Conservation (phyloP, 1,140 invertebrate genomes). For the Euura lappo region DNA sequence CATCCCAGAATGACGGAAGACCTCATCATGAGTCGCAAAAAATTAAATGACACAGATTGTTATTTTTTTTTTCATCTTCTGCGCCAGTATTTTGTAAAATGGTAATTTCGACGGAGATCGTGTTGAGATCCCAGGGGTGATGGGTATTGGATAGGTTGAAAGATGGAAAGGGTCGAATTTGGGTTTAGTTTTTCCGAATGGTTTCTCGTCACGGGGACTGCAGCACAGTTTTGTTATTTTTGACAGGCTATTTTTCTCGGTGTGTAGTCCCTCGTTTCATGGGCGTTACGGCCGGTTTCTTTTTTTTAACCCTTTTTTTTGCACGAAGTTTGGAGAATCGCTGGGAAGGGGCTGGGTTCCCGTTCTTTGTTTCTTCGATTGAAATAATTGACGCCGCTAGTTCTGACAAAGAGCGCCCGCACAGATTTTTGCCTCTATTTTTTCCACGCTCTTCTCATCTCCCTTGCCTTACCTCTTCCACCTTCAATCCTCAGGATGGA, state of each 20-base stretch:
- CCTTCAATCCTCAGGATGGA: neutral
- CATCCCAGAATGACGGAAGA: too few relatives aligned
- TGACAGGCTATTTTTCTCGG: conserved; percentile 4
- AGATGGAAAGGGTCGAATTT: neutral
- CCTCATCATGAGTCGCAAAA: too few relatives aligned
- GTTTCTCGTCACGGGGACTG: neutral
- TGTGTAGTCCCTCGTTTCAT: neutral
- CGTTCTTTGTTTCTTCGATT: neutral
- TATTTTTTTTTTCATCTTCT: too few relatives aligned
- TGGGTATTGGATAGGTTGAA: neutral
- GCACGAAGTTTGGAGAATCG: neutral
- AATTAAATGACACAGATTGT: too few relatives aligned
- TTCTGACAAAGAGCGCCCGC: neutral
- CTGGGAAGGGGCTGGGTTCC: neutral
- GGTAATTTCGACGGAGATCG: neutral
- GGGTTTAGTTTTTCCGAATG: neutral
- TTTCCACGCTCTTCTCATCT: neutral
- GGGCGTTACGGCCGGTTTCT: neutral
- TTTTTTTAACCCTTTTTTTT: neutral
- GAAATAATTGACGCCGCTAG: neutral
- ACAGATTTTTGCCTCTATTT: neutral
- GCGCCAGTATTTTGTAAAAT: too few relatives aligned
- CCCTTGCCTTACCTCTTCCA: neutral
- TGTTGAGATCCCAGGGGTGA: neutral
- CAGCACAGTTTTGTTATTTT: neutral